A percentile compares a stretch with the other conserved stretches of the same genome.
phyloP scores from a whole-genome alignment of 2,113 vertebrate genomes.

The Electrona antarctica region DNA sequence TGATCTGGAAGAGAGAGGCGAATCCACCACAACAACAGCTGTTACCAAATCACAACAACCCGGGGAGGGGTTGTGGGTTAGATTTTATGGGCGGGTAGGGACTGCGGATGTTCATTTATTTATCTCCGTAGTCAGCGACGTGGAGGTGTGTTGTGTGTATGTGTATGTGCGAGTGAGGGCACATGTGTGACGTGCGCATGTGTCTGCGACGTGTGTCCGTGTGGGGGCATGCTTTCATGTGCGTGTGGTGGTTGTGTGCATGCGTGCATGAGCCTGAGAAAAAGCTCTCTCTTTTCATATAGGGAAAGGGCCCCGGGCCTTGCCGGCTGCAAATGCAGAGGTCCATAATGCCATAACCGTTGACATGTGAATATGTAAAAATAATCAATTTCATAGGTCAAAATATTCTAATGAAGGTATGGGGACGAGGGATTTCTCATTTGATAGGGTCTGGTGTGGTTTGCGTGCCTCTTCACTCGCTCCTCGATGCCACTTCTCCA shows the following conservation, averaged over 20 bases:
- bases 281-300: neutral
- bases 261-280: conserved; percentile 1
- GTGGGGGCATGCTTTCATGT: conserved; percentile 39
- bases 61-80: conserved; percentile 77
- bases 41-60: conserved; percentile 81
- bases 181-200: neutral
- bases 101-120: conserved; percentile 77
- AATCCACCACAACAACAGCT: conserved; percentile 81
- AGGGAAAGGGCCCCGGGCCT: neutral
- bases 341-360: conserved; percentile 23
- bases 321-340: conserved; percentile 4
- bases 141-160: conserved; percentile 39
- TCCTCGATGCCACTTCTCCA: conserved; percentile 55
- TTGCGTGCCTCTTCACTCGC: conserved; percentile 54
- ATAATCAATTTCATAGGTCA: conserved; percentile 52
- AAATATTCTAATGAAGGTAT: conserved; percentile 64
- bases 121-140: conserved; percentile 73
- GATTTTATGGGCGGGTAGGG: conserved; percentile 78
- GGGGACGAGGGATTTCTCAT: conserved; percentile 44
- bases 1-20: conserved; percentile 75
- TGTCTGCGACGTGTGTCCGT: conserved; percentile 18
- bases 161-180: neutral
- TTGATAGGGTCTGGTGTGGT: conserved; percentile 44
- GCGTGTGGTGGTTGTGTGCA: conserved; percentile 4
- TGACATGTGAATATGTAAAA: conserved; percentile 52